These are phyloP conservation scores for Melanotaenia nigrans DNA, from an alignment of 2,797 vertebrate species.

Conservation along the genomic window DNA sequence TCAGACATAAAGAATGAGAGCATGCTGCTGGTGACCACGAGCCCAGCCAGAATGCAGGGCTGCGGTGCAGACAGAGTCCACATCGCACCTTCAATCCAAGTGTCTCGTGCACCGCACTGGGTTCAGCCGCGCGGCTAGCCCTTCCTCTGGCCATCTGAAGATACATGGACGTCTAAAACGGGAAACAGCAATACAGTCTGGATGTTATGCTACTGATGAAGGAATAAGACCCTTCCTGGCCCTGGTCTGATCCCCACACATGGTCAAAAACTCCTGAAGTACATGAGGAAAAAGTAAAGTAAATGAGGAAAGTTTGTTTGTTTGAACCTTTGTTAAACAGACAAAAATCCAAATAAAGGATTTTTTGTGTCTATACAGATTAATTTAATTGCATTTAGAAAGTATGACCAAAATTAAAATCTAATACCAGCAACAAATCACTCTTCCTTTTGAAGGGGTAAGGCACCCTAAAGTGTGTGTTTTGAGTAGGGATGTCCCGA, in stretches of 20 bases:
- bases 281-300: no score
- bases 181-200: constrained; percentile 78
- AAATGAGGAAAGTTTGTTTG: no score
- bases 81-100: constrained; percentile 93
- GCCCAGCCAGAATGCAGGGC: constrained; percentile 62
- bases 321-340: no score
- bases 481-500: no score
- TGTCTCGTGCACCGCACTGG: constrained; percentile 89
- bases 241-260: constrained; percentile 16
- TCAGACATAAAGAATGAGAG: constrained; percentile 55
- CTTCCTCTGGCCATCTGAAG: constrained; percentile 92
- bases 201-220: constrained; percentile 61
- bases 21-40: constrained; percentile 58
- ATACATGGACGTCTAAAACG: constrained; percentile 85
- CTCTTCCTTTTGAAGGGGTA: no score
- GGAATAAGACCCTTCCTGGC: constrained; percentile 23
- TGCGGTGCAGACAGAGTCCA: constrained; percentile 67
- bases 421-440: no score
- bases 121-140: constrained; percentile 91
- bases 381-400: no score
- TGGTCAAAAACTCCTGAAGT: constrained; percentile 27
- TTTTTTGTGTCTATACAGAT: no score
- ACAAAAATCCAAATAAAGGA: no score
- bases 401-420: no score
- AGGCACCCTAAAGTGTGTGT: no score